These are phyloP conservation scores for Otus sunia DNA, from an alignment of 2,113 vertebrate genomes.

Conservation along the genomic window DNA sequence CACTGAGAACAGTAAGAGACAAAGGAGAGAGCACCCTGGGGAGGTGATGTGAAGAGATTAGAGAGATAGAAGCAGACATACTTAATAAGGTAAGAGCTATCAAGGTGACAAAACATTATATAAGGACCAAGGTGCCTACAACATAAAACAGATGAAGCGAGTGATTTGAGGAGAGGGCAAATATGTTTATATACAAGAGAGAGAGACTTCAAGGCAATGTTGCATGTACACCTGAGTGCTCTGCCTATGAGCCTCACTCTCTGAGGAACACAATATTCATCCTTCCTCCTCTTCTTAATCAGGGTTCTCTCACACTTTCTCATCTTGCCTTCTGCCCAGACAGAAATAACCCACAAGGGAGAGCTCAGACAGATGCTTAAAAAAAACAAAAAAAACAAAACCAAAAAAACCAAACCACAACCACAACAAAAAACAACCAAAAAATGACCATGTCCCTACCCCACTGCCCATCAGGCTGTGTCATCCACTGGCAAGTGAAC, in stretches of 20 bases:
- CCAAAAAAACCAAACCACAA: too few relatives aligned
- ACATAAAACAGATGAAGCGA: not conserved
- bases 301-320: not conserved
- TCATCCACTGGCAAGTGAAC: not conserved
- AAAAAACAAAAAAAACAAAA: not conserved
- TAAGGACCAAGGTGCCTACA: conserved; percentile 26
- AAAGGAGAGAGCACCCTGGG: not conserved
- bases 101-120: conserved; percentile 35
- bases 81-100: conserved; percentile 39
- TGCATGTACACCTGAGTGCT: not conserved
- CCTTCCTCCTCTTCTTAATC: not conserved
- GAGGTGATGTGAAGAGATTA: conserved; percentile 12
- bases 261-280: not conserved
- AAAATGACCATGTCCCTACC: accelerated
- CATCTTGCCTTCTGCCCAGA: not conserved
- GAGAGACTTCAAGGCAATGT: not conserved
- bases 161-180: not conserved
- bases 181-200: not conserved
- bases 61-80: conserved; percentile 1
- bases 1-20: not conserved
- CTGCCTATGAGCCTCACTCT: not conserved
- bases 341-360: not conserved
- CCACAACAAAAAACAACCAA: too few relatives aligned
- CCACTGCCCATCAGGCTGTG: not conserved
- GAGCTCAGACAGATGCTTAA: not conserved